Percentiles rank a stretch among this genome's conserved stretches.
Evolutionary conservation across 2,888 invertebrate genomes (phyloP).

Genomic region (Drosophila gaucha): DNA sequence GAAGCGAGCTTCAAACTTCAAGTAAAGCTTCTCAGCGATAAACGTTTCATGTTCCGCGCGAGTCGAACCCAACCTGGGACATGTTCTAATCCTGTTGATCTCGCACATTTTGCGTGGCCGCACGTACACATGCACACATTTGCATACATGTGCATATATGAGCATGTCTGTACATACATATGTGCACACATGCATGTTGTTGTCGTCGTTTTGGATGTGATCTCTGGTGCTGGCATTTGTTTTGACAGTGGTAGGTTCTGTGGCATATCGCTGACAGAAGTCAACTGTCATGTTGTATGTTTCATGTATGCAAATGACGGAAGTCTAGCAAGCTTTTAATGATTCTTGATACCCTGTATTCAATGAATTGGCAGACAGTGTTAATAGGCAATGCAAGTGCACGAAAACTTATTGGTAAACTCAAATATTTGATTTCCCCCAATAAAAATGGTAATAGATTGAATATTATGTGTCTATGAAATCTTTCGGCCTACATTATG

Average conservation of each 20-base stretch:
- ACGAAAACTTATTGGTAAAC: too few relatives aligned
- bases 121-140: background rate
- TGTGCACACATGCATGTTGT: slow-evolving; percentile 17
- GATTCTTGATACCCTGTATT: slow-evolving; percentile 21
- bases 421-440: too few relatives aligned
- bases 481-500: background rate
- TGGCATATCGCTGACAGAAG: slow-evolving; percentile 83
- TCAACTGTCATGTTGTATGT: slow-evolving; percentile 82
- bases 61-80: slow-evolving; percentile 21
- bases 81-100: slow-evolving; percentile 43
- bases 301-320: slow-evolving; percentile 80
- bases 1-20: slow-evolving; percentile 19
- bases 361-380: too few relatives aligned
- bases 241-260: slow-evolving; percentile 77
- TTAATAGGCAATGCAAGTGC: too few relatives aligned
- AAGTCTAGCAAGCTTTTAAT: slow-evolving; percentile 67
- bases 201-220: slow-evolving; percentile 4
- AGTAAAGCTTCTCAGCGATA: slow-evolving; percentile 21
- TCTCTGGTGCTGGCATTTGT: slow-evolving; percentile 25
- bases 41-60: slow-evolving; percentile 19
- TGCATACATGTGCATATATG: background rate
- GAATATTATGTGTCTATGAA: too few relatives aligned
- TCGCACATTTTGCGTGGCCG: slow-evolving; percentile 46
- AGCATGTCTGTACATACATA: too few relatives aligned
- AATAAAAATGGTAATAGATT: too few relatives aligned